phyloP scores from a whole-genome alignment of 1,140 invertebrate genomes.

The Camponotus pennsylvanicus region DNA sequence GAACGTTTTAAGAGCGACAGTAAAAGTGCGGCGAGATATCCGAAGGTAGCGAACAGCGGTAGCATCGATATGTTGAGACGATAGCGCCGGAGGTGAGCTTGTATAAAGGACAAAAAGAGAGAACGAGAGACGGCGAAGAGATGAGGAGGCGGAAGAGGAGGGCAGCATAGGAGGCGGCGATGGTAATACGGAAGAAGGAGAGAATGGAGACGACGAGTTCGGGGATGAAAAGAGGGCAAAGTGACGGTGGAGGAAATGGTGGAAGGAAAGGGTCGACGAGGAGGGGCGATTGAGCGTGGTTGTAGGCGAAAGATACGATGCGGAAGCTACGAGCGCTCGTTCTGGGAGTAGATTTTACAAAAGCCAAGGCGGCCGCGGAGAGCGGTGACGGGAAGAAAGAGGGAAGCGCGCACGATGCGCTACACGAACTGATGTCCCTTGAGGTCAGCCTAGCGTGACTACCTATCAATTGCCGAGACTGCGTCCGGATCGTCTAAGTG shows the following conservation, averaged over 20 bases:
- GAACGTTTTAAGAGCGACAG: slow-evolving; percentile 72
- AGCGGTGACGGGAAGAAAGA: background rate
- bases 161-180: background rate
- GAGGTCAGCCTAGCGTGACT: slow-evolving; percentile 79
- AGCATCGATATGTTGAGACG: slow-evolving; percentile 67
- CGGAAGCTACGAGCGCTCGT: slow-evolving; percentile 71
- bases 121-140: slow-evolving; percentile 7
- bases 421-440: slow-evolving; percentile 76
- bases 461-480: slow-evolving; percentile 78
- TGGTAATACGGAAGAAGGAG: slow-evolving; percentile 30
- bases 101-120: slow-evolving; percentile 67
- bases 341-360: slow-evolving; percentile 72
- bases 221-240: slow-evolving; percentile 47
- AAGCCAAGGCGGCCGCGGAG: slow-evolving; percentile 54
- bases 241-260: slow-evolving; percentile 6
- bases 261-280: slow-evolving; percentile 21
- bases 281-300: slow-evolving; percentile 54
- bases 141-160: background rate
- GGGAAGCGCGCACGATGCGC: slow-evolving; percentile 17
- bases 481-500: slow-evolving; percentile 71
- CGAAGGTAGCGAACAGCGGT: slow-evolving; percentile 41
- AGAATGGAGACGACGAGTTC: slow-evolving; percentile 31
- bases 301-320: slow-evolving; percentile 70
- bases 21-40: slow-evolving; percentile 74
- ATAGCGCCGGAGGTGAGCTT: slow-evolving; percentile 64